Base-by-base conservation (phyloP, 1,140 invertebrate species). In the honey bee (Apis mellifera) region DNA sequence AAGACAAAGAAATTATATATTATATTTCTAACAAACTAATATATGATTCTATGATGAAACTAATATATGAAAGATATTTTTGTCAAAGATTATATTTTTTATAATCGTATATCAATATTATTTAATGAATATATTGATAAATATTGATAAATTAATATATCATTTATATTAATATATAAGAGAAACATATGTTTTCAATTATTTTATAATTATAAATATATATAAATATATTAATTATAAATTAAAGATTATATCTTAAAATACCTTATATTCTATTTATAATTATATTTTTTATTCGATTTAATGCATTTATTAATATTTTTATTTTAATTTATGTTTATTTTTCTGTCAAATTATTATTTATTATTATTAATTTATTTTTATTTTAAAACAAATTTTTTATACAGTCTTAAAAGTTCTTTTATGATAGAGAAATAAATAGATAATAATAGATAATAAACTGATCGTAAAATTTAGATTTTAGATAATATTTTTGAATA, bases 181-280 rank as follows among this genome's bases (percentile, higher is more conserved):
- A 17, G 9, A 73, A 17, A 11, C n/a, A 7, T 48, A 23, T 1
- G 8, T 21, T 12, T 23, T n/a, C n/a, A 54, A 32, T 76, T 64
- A 52, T 64, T 13, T 64, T 64, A 9, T 62, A 12, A 8, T 26
- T 62, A 42, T 26, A 59, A n/a, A n/a, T 59, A 59, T 11, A 42
- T 42, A 42, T 42, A 42, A 42, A 42, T 42, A 42, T 42, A 42
- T 42, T 17, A 7, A 42, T 72, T 26, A 19, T 2, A 32, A 19
- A 57, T 73, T 73, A 48, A 55, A 73, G 71, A 73, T 73, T 59
- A 73, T 4, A 59, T 15, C 32, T 54, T 9, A 54, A 23, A 70
- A 17, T 73, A 0, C 19, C 1, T 19, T 66, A 19, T 21, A 5
- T 11, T 13, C 17, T 12, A 32, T 21, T 4, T 23, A 11, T 7